A percentile compares a stretch with the other conserved stretches of the same genome.
These are phyloP conservation scores for Cataglyphis albicans DNA, from an alignment of 2,888 invertebrate species.

Conservation along the genomic window DNA sequence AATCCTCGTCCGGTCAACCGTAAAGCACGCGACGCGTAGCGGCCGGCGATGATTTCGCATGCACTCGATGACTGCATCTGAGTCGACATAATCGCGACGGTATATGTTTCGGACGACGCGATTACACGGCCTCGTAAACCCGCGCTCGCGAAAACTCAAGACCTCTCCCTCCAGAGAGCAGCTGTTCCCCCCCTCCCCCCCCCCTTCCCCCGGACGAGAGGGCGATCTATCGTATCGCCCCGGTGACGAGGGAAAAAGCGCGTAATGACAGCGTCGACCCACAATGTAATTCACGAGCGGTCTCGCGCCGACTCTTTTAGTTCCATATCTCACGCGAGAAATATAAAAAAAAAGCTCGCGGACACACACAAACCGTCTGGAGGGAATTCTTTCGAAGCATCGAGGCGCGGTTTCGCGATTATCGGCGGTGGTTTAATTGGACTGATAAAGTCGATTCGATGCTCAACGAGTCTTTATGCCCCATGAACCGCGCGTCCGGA, in stretches of 20 bases:
- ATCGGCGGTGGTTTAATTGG: conserved; percentile 73
- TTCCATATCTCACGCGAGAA: conserved; percentile 80
- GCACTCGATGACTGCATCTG: conserved; percentile 70
- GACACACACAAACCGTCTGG: not conserved
- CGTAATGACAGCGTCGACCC: conserved; percentile 67
- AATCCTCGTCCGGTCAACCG: not conserved
- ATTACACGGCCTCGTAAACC: conserved; percentile 64
- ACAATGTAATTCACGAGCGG: conserved; percentile 65
- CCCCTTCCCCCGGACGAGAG: too few species aligned
- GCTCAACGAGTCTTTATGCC: conserved; percentile 71
- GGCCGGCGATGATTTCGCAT: conserved; percentile 61
- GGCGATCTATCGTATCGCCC: not conserved
- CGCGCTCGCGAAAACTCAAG: conserved; percentile 31
- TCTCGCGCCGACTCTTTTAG: conserved; percentile 62
- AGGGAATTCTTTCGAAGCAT: not conserved
- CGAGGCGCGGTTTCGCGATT: conserved; percentile 60
- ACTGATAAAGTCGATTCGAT: conserved; percentile 75
- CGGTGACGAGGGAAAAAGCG: conserved; percentile 31
- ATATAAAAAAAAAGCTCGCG: conserved; percentile 50
- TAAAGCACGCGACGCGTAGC: conserved; percentile 11
- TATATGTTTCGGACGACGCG: conserved; percentile 61
- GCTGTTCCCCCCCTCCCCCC: too few species aligned
- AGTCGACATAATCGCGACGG: conserved; percentile 67
- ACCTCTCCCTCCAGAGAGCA: not conserved
- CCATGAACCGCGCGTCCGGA: conserved; percentile 66